Conservation (phyloP, 1,140 invertebrate genomes). For the Sycophila sp. region DNA sequence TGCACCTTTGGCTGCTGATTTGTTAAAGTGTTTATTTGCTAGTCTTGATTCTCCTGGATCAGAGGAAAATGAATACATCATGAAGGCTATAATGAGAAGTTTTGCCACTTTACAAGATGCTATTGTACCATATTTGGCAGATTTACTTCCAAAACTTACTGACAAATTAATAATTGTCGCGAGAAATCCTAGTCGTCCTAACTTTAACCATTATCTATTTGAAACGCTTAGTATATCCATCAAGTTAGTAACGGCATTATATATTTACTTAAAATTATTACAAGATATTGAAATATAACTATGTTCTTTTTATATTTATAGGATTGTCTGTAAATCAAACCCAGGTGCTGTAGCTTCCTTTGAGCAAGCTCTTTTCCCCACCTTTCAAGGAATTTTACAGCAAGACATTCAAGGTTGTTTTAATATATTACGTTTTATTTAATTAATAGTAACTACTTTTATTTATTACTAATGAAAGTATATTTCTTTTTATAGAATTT, state of each 20-base stretch:
- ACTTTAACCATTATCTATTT: constrained; percentile 98
- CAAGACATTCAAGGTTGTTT: constrained; percentile 88
- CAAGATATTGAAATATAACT: not conserved
- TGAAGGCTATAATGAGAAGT: constrained; percentile 95
- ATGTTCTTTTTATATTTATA: constrained; percentile 56
- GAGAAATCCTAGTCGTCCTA: constrained; percentile 94
- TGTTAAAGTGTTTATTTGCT: constrained; percentile 81
- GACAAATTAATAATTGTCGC: constrained; percentile 85
- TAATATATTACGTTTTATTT: constrained; percentile 21
- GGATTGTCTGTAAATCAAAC: constrained; percentile 86
- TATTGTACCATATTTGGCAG: constrained; percentile 82
- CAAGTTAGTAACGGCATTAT: constrained; percentile 71
- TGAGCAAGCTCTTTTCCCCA: constrained; percentile 90
- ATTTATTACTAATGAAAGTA: constrained; percentile 23
- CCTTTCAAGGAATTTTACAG: constrained; percentile 92
- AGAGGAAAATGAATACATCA: constrained; percentile 95
- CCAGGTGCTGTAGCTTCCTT: constrained; percentile 84
- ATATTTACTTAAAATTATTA: not conserved
- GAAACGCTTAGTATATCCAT: constrained; percentile 91
- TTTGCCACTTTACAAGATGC: constrained; percentile 84
- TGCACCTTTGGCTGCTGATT: constrained; percentile 70
- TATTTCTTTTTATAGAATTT: constrained; percentile 78
- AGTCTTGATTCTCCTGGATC: constrained; percentile 78
- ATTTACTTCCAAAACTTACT: constrained; percentile 85
- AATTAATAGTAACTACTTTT: no score